Base-by-base conservation (phyloP, 2,888 invertebrate species). In the Eupithecia pulchellata region DNA sequence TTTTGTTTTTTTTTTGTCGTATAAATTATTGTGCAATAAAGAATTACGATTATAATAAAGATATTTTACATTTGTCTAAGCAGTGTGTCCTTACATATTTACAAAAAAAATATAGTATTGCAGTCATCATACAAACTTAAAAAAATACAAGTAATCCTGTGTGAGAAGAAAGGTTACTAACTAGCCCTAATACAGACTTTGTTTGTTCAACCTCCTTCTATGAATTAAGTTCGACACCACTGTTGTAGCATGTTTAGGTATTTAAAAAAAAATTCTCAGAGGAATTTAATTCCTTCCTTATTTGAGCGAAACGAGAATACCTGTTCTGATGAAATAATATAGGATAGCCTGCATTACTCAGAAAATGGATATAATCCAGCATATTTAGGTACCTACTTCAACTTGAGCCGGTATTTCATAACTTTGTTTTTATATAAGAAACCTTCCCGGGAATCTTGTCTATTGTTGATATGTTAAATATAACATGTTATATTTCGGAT, bases 171-270 rank as follows among this genome's bases (percentile, higher is more conserved):
- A n/a, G n/a, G n/a, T n/a, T n/a, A n/a, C n/a, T n/a, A n/a, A n/a
- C n/a, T n/a, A n/a, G n/a, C n/a, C n/a, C n/a, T n/a, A n/a, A n/a
- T n/a, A n/a, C n/a, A n/a, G n/a, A n/a, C n/a, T n/a, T 74, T 71
- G 69, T 78, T 78, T 81, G 72, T 79, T 79, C 73, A 36, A 67
- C 14, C 63, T 70, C 70, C 71, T 72, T 71, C 74, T 75, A 71
- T 75, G 25, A 17, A 32, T 61, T n/a, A 72, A 69, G 34, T 36
- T 75, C 74, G 65, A 66, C 66, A 66, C 66, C 69, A 73, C 72
- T 70, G 68, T 58, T 74, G 60, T 52, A 57, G 60, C 61, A 47
- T 63, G 71, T 36, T 72, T 68, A 32, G 60, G 63, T 58, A 42
- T 69, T 39, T 65, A 39, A 52, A 42, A 25, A 29, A 57, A 69